Percentiles rank a stretch among this genome's conserved stretches.
These are phyloP conservation scores for Tetranychus piercei DNA, from an alignment of 2,888 invertebrate species.

Conservation along the genomic window DNA sequence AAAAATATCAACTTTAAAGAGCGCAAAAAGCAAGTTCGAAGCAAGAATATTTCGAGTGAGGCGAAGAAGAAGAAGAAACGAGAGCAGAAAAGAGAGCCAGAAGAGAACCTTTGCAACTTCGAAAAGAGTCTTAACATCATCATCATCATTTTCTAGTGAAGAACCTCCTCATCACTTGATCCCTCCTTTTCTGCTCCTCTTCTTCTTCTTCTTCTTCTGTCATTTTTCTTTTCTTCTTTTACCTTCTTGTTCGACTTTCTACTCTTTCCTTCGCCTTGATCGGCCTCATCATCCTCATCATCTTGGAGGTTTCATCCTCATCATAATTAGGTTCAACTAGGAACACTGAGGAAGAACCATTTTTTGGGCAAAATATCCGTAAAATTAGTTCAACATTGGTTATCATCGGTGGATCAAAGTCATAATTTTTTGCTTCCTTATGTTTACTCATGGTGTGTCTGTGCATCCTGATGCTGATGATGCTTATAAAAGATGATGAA, in stretches of 20 bases:
- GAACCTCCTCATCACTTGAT: not conserved
- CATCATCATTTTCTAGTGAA: not conserved
- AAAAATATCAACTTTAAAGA: not conserved
- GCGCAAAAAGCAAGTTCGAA: not conserved
- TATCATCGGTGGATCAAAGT: not conserved
- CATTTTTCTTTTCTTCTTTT: not conserved
- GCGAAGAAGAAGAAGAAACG: slow-evolving; percentile 6
- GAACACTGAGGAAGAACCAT: not conserved
- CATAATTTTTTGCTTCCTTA: not conserved
- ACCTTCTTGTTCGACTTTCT: not conserved
- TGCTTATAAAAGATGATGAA: not conserved
- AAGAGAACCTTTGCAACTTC: not conserved
- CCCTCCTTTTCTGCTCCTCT: not conserved
- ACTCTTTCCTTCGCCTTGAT: not conserved
- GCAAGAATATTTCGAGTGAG: not conserved
- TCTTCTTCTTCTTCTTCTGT: not conserved
- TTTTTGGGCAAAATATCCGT: not conserved
- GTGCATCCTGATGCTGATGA: not conserved
- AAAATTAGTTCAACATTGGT: slow-evolving; percentile 1
- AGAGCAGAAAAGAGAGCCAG: not conserved
- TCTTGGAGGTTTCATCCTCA: not conserved
- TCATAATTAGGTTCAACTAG: not conserved
- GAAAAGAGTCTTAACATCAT: not conserved
- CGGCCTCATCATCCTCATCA: not conserved
- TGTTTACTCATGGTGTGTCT: not conserved